A percentile compares a stretch with the other conserved stretches of the same genome.
phyloP scores from a whole-genome alignment of 2,888 invertebrate genomes.

The Metopia argyrocephala region DNA sequence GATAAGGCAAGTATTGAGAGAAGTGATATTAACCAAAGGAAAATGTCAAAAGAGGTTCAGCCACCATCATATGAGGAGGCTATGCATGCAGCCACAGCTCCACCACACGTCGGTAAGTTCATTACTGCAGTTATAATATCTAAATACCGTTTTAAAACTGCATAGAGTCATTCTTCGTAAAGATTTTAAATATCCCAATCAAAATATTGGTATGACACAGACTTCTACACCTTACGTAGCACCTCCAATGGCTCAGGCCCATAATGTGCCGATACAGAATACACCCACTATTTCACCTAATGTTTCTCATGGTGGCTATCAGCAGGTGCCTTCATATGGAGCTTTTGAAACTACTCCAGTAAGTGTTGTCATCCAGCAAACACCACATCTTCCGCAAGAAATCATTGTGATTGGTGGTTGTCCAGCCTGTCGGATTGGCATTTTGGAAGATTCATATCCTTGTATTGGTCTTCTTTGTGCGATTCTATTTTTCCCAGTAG shows the following conservation, averaged over 20 bases:
- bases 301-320: conserved; percentile 73
- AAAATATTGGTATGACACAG: conserved; percentile 63
- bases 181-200: conserved; percentile 65
- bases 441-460: conserved; percentile 92
- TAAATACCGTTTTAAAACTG: neutral
- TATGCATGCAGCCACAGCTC: conserved; percentile 60
- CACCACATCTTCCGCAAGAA: conserved; percentile 83
- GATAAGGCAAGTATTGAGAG: conserved; percentile 17
- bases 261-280: conserved; percentile 38
- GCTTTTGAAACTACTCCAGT: conserved; percentile 81
- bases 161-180: neutral
- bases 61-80: conserved; percentile 66
- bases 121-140: neutral
- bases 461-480: conserved; percentile 88
- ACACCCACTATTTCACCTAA: conserved; percentile 66
- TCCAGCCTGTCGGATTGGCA: conserved; percentile 92
- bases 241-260: conserved; percentile 27
- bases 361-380: conserved; percentile 80
- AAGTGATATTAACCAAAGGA: neutral
- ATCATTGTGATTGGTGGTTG: conserved; percentile 92
- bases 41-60: conserved; percentile 56
- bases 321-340: conserved; percentile 77
- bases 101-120: conserved; percentile 65
- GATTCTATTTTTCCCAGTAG: conserved; percentile 85
- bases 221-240: conserved; percentile 32